Evolutionary conservation across 2,888 invertebrate species (phyloP).

Genomic region (Diadegma fenestrale): DNA sequence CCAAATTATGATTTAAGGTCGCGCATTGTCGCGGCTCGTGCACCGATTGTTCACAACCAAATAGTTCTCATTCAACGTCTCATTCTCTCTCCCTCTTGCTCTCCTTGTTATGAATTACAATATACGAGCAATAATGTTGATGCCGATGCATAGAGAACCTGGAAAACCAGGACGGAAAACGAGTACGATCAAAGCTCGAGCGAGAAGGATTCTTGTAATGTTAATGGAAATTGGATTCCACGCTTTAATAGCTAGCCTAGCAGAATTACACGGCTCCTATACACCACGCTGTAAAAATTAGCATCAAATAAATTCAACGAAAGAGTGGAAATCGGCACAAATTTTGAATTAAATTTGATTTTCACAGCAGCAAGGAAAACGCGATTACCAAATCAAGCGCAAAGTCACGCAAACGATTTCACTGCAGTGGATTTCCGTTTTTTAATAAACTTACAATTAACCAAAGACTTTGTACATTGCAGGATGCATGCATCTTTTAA

Average conservation of each 20-base stretch:
- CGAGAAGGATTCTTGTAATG: conserved; percentile 1
- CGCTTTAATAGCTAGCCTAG: background rate
- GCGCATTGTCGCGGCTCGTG: conserved; percentile 79
- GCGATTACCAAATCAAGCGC: background rate
- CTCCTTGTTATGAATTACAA: conserved; percentile 81
- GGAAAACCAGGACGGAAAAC: conserved; percentile 35
- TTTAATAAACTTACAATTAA: too few relatives aligned
- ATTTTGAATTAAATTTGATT: background rate
- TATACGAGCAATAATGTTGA: conserved; percentile 81
- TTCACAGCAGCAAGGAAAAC: too few relatives aligned
- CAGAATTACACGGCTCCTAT: background rate
- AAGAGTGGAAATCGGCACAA: background rate
- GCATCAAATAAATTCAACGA: background rate
- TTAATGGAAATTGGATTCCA: conserved; percentile 15
- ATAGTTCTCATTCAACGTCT: conserved; percentile 79
- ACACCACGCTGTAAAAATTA: background rate
- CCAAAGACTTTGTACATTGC: too few relatives aligned
- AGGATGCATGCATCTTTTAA: too few relatives aligned
- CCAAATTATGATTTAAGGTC: conserved; percentile 85
- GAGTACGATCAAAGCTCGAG: conserved; percentile 32
- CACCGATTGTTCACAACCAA: conserved; percentile 82
- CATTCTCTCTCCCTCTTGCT: conserved; percentile 58
- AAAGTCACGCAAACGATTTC: too few relatives aligned
- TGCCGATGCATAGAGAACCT: conserved; percentile 71
- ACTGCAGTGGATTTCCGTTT: too few relatives aligned